phyloP scores from a whole-genome alignment of 1,140 invertebrate genomes.

The Lordiphosa clarofinis region DNA sequence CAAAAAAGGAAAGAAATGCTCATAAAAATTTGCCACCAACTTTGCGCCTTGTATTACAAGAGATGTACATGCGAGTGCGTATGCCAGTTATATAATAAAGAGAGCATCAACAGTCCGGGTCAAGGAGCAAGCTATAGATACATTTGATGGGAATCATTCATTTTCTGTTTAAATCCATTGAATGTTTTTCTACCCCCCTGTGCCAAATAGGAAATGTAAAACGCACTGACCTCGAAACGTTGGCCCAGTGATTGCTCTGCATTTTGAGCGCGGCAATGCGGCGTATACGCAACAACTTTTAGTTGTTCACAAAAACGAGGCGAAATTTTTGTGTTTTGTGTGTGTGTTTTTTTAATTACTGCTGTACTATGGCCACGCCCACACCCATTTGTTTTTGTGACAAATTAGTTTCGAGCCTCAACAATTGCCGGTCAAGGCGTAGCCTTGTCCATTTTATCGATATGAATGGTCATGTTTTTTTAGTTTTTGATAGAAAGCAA shows the following conservation, averaged over 20 bases:
- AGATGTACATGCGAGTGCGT: background rate
- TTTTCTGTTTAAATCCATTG: slow-evolving; percentile 9
- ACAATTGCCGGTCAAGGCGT: slow-evolving; percentile 34
- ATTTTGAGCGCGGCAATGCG: slow-evolving; percentile 22
- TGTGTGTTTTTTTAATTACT: slow-evolving; percentile 54
- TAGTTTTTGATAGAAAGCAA: background rate
- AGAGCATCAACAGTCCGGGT: slow-evolving; percentile 1
- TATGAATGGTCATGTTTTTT: slow-evolving; percentile 14
- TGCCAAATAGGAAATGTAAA: slow-evolving; percentile 49
- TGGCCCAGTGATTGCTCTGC: slow-evolving; percentile 13
- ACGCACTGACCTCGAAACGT: slow-evolving; percentile 47
- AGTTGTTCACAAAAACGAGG: slow-evolving; percentile 33
- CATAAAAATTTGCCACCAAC: slow-evolving; percentile 40
- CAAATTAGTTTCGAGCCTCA: slow-evolving; percentile 59
- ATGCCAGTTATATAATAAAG: slow-evolving; percentile 7
- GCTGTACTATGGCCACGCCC: slow-evolving; percentile 28
- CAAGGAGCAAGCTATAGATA: slow-evolving; percentile 2
- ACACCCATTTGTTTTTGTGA: slow-evolving; percentile 41
- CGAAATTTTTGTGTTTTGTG: slow-evolving; percentile 12
- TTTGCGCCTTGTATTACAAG: background rate
- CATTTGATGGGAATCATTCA: slow-evolving; percentile 5
- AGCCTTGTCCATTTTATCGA: slow-evolving; percentile 16
- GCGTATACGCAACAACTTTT: slow-evolving; percentile 59
- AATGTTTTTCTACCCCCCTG: too few relatives aligned
- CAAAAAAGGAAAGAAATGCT: slow-evolving; percentile 28